Conservation (phyloP, 1,140 invertebrate genomes). For the Rhagoletis zephyria region DNA sequence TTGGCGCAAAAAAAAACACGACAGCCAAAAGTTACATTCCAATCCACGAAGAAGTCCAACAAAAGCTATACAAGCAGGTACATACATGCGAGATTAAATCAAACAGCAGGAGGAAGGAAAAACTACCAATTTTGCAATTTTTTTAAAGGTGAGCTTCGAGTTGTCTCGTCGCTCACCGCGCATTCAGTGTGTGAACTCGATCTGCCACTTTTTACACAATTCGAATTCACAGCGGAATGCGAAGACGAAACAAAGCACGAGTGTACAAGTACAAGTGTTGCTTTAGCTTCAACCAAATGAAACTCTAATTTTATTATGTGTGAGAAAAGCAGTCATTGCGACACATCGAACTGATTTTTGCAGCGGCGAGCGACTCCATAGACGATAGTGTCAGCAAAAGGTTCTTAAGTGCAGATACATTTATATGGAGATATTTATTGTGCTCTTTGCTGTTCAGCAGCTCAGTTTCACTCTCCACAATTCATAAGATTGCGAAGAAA, state of each 20-base stretch:
- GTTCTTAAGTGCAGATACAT: no score
- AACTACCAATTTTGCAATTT: conserved; percentile 9
- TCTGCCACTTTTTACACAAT: conserved; percentile 48
- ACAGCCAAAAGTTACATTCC: not conserved
- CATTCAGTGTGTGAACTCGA: conserved; percentile 40
- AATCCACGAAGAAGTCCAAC: not conserved
- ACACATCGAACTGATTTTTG: no score
- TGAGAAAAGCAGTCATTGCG: not conserved
- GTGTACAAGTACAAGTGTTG: not conserved
- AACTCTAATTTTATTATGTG: conserved; percentile 3
- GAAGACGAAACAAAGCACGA: not conserved
- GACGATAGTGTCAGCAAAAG: no score
- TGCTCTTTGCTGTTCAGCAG: not conserved
- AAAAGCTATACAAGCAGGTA: not conserved
- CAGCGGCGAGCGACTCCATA: no score
- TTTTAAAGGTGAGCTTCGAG: conserved; percentile 23
- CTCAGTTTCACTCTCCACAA: not conserved
- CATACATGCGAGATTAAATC: not conserved
- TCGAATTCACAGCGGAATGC: conserved; percentile 4
- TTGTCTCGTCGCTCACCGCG: conserved; percentile 25
- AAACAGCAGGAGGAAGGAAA: not conserved
- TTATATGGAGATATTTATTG: not conserved
- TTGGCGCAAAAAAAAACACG: not conserved
- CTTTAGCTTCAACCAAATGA: not conserved
- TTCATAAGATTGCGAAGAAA: not conserved